Evolutionary conservation across 2,113 vertebrate genomes (phyloP).

Genomic region (Sardina pilchardus): DNA sequence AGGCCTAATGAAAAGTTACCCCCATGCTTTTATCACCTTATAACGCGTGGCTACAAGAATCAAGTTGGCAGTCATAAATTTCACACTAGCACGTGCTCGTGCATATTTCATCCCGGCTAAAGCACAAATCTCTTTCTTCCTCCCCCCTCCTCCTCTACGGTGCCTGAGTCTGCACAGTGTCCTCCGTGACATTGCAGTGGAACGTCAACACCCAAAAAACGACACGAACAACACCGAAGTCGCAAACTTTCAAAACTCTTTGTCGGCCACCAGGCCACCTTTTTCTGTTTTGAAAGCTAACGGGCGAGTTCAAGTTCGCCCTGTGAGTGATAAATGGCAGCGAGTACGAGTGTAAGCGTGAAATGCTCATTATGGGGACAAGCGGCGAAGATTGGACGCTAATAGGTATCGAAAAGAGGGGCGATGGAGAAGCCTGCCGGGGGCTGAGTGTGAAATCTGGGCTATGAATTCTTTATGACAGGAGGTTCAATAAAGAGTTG

Average conservation of each 20-base stretch:
- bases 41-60: not conserved
- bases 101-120: not conserved
- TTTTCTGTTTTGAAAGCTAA: not conserved
- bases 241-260: not conserved
- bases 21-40: not conserved
- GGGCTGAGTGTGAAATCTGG: constrained; percentile 48
- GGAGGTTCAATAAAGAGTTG: constrained; percentile 24
- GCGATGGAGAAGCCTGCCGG: constrained; percentile 39
- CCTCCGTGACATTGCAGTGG: not conserved
- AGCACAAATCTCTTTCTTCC: not conserved
- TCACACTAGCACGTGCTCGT: not conserved
- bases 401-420: constrained; percentile 35
- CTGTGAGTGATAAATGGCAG: constrained; percentile 36
- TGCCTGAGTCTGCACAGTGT: not conserved
- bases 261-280: not conserved
- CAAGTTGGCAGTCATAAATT: not conserved
- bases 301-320: constrained; percentile 39
- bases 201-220: not conserved
- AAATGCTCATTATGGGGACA: not conserved
- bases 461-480: constrained; percentile 43
- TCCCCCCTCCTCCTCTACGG: not conserved
- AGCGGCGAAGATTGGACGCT: constrained; percentile 13
- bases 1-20: not conserved
- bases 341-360: constrained; percentile 37
- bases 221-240: not conserved